Base-by-base conservation (phyloP, 2,797 vertebrate species). In the Babyrousa celebensis region DNA sequence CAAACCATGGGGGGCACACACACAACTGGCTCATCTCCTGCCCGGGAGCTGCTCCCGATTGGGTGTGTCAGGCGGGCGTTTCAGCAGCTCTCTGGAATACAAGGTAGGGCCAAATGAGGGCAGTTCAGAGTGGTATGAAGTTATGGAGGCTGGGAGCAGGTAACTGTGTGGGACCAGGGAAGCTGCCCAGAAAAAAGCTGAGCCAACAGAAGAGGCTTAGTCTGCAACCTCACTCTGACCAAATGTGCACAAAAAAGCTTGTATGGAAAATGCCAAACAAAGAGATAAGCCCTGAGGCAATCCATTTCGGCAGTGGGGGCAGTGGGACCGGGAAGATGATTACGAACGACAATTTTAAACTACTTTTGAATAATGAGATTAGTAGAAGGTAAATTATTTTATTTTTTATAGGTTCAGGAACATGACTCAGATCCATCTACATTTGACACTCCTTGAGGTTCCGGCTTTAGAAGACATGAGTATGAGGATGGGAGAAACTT, bases 371-470 rank as follows among this genome's bases (percentile, higher is more conserved):
- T 43, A 23, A 48, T 18, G 17, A 87, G 18, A 90, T 84, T 27
- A 62, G 67, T 83, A 92, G 48, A 84, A 80, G 32, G 10, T 4
- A 60, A 85, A 93, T 12, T 60, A 40, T 54, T 36, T 82, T 40
- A 79, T 79, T 72, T 84, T 85, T 27, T 97, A 25, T 88, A 99
- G 98, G 97, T 98, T 91, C 97, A 98, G 95, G 98, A 98, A 94
- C 97, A 97, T 20, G 98, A 98, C 85, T 98, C 97, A 0, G 98
- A 98, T 65, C 98, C 82, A 98, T 98, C 97, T 99, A 98, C 96
- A 98, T 98, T 89, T 98, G 97, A 99, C 95, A 58, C 87, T 48
- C 85, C 43, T 95, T 0, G 16, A 94, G 74, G 21, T 36, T 89
- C 43, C 18, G 60, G 40, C 12, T 86, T 78, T 84, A 85, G 70